Evolutionary conservation across 2,113 vertebrate genomes (phyloP), one percentile per base, ranked within the genome.

Genomic region (Canis aureus): DNA sequence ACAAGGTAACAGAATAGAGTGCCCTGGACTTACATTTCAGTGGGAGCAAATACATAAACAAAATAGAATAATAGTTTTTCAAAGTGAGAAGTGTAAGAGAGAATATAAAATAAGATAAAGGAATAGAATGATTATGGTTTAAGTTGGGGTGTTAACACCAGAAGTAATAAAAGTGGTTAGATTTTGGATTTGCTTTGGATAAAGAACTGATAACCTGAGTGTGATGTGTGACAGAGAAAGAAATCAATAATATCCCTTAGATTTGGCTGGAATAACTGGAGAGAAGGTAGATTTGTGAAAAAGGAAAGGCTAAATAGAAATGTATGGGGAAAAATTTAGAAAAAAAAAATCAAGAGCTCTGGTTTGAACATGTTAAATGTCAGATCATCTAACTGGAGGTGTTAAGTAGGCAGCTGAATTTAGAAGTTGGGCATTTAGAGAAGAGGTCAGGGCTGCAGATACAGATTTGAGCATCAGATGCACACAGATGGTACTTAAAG

Each of bases 31-130:
- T 90, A 35, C 1, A 80, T 71, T 95, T 95, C 88, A 83, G 55
- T 81, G 23, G 35, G 11, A 25, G 19, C 43, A 96, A 92, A 93
- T 1, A 94, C 15, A 81, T 22, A 95, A 19, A 81, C 11, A 82
- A 87, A 87, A 55, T 13, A 81, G 17, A 62, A 15, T 15, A 38
- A 64, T 13, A 71, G 67, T 80, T 95, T 80, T 91, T 85, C 43
- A 73, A 96, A 81, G 27, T 74, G 22, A 83, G 51, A 88, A 62
- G 38, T 13, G 2, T 20, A 96, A 49, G 11, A 19, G 13, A 94
- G 67, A 95, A 71, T 51, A 66, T 60, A 86, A 66, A 60, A 20
- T 53, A 91, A 91, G 64, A 57, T 55, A 89, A 86, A 96, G 35
- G 43, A 95, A 43, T 19, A 92, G 35, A 89, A 83, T 3, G 35